These are phyloP conservation scores for Diachrysia chrysitis DNA, from an alignment of 2,888 invertebrate species.

Conservation along the genomic window DNA sequence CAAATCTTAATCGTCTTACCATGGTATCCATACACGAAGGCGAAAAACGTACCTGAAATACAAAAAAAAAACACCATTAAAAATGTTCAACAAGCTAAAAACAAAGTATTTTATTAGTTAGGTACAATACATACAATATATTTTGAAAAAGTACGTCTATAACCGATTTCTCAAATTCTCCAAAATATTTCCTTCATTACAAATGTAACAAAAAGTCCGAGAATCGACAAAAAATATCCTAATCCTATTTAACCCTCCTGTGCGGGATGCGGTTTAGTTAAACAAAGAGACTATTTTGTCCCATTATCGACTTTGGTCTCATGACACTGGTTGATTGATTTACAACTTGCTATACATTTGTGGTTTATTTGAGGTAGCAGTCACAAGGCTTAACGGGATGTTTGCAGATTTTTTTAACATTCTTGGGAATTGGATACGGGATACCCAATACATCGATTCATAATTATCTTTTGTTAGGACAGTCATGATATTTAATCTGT, in stretches of 20 bases:
- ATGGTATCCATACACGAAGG: constrained; percentile 32
- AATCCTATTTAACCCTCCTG: constrained; percentile 54
- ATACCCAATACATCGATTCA: constrained; percentile 3
- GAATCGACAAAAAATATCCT: constrained; percentile 37
- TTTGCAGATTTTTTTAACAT: constrained; percentile 17
- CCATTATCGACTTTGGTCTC: constrained; percentile 39
- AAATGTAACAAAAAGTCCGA: constrained; percentile 23
- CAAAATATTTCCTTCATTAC: background rate
- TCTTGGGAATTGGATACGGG: constrained; percentile 29
- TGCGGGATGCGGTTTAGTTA: constrained; percentile 51
- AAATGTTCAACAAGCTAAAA: background rate
- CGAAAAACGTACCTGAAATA: constrained; percentile 63
- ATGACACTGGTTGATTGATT: constrained; percentile 58
- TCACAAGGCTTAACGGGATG: constrained; percentile 63
- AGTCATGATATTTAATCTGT: constrained; percentile 10
- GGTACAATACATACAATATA: too few relatives aligned
- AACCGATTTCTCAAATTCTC: background rate
- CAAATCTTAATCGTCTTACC: constrained; percentile 25
- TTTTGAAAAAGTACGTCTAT: background rate
- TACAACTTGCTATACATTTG: constrained; percentile 55
- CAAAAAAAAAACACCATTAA: constrained; percentile 11
- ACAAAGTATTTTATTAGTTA: too few relatives aligned
- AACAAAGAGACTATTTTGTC: constrained; percentile 51
- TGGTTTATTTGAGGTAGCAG: constrained; percentile 63
- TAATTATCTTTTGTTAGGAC: constrained; percentile 21